Evolutionary conservation across 1,140 invertebrate genomes (phyloP).

Genomic region (Drosophila pseudoobscura): DNA sequence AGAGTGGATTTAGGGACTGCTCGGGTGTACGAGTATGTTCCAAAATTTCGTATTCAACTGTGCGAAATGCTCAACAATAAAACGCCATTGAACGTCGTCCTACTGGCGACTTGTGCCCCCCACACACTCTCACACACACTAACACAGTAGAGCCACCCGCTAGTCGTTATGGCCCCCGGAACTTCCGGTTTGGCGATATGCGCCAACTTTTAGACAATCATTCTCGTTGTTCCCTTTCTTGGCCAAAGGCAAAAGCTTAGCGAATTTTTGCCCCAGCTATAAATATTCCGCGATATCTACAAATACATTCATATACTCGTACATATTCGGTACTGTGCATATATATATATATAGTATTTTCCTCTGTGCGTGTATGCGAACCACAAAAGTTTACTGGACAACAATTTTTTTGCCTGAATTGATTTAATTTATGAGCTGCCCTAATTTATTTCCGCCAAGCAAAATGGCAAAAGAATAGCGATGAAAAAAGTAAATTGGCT

Average conservation of each 20-base stretch:
- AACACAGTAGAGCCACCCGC: constrained; percentile 47
- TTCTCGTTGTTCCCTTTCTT: constrained; percentile 51
- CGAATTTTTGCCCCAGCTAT: constrained; percentile 58
- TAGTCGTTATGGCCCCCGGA: constrained; percentile 67
- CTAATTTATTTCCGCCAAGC: constrained; percentile 73
- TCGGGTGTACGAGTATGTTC: constrained; percentile 7
- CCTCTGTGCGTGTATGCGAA: constrained; percentile 29
- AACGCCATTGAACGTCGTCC: constrained; percentile 65
- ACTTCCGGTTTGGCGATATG: constrained; percentile 71
- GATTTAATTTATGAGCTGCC: constrained; percentile 73
- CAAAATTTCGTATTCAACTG: constrained; percentile 51
- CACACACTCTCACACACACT: not conserved
- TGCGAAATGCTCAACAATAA: constrained; percentile 72
- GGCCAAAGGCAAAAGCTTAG: constrained; percentile 64
- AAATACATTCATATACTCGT: constrained; percentile 2
- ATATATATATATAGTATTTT: not conserved
- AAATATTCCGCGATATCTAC: constrained; percentile 48
- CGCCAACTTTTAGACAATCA: constrained; percentile 77
- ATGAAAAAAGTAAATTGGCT: constrained; percentile 27
- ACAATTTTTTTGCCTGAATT: constrained; percentile 53
- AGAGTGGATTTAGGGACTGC: constrained; percentile 8
- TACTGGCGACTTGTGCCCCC: constrained; percentile 38
- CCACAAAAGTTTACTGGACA: constrained; percentile 53
- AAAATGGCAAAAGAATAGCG: constrained; percentile 7
- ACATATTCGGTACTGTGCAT: too few species aligned